Percentiles rank a stretch among this genome's conserved stretches.
These are phyloP conservation scores for Eptatretus atami DNA, from an alignment of 2,797 vertebrate genomes.

Conservation along the genomic window DNA sequence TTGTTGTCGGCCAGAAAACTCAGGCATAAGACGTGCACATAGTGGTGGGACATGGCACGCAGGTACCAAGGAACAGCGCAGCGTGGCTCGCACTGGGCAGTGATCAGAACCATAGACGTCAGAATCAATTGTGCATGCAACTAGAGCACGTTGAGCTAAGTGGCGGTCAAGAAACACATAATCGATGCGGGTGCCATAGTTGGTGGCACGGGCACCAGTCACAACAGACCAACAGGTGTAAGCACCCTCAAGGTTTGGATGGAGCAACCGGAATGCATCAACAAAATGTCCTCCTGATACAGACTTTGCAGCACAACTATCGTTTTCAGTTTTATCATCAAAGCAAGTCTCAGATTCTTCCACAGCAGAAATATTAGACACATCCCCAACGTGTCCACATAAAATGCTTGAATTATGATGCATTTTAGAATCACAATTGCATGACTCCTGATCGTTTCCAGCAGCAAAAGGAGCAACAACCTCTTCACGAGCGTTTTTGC, in stretches of 20 bases:
- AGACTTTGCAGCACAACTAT: too few species aligned
- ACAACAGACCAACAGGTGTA: constrained; percentile 51
- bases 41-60: constrained; percentile 22
- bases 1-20: constrained; percentile 42
- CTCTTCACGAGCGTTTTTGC: not conserved
- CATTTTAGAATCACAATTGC: too few species aligned
- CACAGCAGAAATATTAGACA: too few species aligned
- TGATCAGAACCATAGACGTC: constrained; percentile 57
- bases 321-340: too few species aligned
- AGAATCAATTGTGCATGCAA: constrained; percentile 30
- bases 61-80: constrained; percentile 19
- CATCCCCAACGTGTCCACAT: too few species aligned
- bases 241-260: constrained; percentile 26
- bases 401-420: too few species aligned
- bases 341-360: too few species aligned
- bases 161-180: constrained; percentile 30
- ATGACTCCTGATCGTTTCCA: too few species aligned
- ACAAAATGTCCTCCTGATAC: constrained; percentile 19
- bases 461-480: too few species aligned
- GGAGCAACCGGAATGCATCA: constrained; percentile 38
- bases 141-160: constrained; percentile 20
- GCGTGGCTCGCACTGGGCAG: constrained; percentile 33
- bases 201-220: constrained; percentile 38
- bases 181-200: constrained; percentile 56
- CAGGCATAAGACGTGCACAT: constrained; percentile 34